Conservation (phyloP, 2,888 invertebrate genomes). For the Euclidia mi region DNA sequence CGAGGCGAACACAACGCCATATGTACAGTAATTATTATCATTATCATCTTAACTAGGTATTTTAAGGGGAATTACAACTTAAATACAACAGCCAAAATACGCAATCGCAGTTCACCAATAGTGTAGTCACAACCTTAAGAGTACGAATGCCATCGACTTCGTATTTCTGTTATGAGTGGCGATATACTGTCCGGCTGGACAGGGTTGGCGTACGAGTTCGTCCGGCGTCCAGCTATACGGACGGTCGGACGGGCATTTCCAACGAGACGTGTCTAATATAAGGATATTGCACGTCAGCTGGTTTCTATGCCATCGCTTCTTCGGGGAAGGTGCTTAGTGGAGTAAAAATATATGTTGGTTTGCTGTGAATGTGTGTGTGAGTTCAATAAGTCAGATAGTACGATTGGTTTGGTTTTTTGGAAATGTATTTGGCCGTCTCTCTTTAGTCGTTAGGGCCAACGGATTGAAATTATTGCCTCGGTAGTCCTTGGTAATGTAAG, state of each 20-base stretch:
- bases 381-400: too few relatives aligned
- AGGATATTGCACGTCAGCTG: conserved; percentile 48
- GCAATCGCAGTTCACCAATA: neutral
- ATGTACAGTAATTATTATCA: too few relatives aligned
- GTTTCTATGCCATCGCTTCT: conserved; percentile 20
- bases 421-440: too few relatives aligned
- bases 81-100: neutral
- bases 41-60: too few relatives aligned
- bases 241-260: conserved; percentile 5
- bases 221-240: neutral
- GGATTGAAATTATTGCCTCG: too few relatives aligned
- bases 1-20: too few relatives aligned
- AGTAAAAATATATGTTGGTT: conserved; percentile 17
- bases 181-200: conserved; percentile 2
- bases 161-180: conserved; percentile 15
- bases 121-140: neutral
- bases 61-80: neutral
- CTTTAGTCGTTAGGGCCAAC: too few relatives aligned
- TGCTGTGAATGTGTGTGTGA: neutral
- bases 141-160: conserved; percentile 8
- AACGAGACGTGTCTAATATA: conserved; percentile 34
- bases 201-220: neutral
- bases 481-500: too few relatives aligned
- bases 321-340: conserved; percentile 22
- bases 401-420: too few relatives aligned